phyloP scores from a whole-genome alignment of 1,140 invertebrate species.

The Tetramorium alpestre region DNA sequence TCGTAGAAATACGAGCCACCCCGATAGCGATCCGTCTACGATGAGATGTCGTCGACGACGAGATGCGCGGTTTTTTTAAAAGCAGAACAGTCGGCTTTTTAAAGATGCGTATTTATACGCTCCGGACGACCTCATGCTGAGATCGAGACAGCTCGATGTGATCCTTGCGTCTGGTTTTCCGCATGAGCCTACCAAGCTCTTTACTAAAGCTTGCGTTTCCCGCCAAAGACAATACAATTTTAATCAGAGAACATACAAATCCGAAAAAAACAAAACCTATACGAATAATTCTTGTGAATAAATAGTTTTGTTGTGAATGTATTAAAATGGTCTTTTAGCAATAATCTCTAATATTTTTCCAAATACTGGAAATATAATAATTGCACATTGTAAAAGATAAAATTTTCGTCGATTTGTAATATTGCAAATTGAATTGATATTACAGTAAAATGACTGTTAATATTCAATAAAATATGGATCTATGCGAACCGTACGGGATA shows the following conservation, averaged over 20 bases:
- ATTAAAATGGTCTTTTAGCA: neutral
- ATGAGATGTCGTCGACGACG: neutral
- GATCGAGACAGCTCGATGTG: slow-evolving; percentile 47
- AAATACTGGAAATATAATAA: neutral
- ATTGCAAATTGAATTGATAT: neutral
- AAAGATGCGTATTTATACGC: slow-evolving; percentile 57
- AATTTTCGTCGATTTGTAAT: neutral
- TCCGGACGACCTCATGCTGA: slow-evolving; percentile 61
- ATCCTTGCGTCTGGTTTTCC: slow-evolving; percentile 22
- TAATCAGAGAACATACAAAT: neutral
- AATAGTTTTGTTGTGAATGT: neutral
- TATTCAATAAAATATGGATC: neutral
- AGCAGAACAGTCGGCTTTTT: slow-evolving; percentile 50
- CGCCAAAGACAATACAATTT: neutral
- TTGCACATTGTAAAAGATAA: neutral
- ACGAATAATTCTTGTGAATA: neutral
- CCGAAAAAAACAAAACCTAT: neutral
- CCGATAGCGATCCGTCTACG: neutral
- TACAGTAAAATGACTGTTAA: neutral
- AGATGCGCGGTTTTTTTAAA: slow-evolving; percentile 51
- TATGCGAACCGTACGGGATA: neutral
- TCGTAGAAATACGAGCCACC: slow-evolving; percentile 16
- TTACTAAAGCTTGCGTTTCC: neutral
- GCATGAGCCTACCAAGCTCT: neutral
- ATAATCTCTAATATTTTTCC: neutral